Evolutionary conservation across 2,113 vertebrate species (phyloP), one percentile per base, ranked within the genome.

Genomic region (Ptyas mucosa): DNA sequence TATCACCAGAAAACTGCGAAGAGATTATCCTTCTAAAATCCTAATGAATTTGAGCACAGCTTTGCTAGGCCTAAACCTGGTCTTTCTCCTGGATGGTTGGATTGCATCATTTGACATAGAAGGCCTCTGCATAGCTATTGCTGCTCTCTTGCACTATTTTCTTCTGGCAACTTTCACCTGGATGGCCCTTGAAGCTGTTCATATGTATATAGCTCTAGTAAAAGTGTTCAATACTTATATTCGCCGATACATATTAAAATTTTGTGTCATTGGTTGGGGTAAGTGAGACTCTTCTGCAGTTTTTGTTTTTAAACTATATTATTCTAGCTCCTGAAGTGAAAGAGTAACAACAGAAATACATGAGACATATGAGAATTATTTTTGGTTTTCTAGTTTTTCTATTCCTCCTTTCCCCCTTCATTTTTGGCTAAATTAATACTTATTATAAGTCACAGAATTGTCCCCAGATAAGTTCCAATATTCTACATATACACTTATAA

Each of bases 191-290:
- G 99, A 99, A 97, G 99, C 99, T 0, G 97, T 99, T 91, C 99
- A 99, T 96, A 99, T 99, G 99, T 99, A 99, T 97, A 99, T 99
- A 58, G 99, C 99, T 2, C 96, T 99, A 64, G 99, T 99, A 92
- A 99, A 99, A 96, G 99, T 99, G 12, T 99, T 99, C 96, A 99
- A 99, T 97, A 99, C 99, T 0, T 99, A 99, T 91, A 99, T 99
- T 81, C 98, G 98, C 46, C 94, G 99, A 93, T 99, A 99, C 93
- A 99, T 99, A 95, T 97, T 99, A 86, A 99, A 99, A 97, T 99
- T 99, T 96, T 99, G 99, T 98, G 96, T 99, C 88, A 96, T 99
- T 43, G 99, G 99, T 94, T 99, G 99, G 99, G 99, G 99, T 99
- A 96, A 98, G 98, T 29, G 51, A 29, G 93, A 15, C 12, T 93